Evolutionary conservation across 92 coral and sea anemone species (phyloP).

Genomic region (Zoanthus sansibaricus): DNA sequence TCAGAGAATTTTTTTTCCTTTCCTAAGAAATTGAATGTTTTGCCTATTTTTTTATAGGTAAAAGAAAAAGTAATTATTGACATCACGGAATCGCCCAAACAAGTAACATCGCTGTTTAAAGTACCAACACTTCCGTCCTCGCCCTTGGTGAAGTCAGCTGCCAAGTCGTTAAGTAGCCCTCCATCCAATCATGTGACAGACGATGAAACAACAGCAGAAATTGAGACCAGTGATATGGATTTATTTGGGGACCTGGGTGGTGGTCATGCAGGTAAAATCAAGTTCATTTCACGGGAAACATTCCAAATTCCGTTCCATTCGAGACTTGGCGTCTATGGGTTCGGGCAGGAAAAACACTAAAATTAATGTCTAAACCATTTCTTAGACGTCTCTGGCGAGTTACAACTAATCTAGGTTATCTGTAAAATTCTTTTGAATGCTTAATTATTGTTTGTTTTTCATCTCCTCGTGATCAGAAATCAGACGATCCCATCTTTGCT

Average conservation of each 20-base stretch:
- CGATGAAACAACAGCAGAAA: constrained; percentile 34
- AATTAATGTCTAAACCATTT: too few relatives aligned
- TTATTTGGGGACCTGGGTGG: constrained; percentile 70
- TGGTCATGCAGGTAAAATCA: background rate
- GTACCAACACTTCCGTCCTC: constrained; percentile 13
- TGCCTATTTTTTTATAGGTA: background rate
- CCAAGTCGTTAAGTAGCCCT: constrained; percentile 37
- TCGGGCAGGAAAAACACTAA: too few relatives aligned
- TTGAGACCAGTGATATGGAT: constrained; percentile 73
- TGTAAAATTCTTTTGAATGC: too few relatives aligned
- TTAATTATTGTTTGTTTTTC: too few relatives aligned
- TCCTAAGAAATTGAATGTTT: too few relatives aligned
- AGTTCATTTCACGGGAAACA: background rate
- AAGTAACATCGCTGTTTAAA: constrained; percentile 12
- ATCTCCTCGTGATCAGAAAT: too few relatives aligned
- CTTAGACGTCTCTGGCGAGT: too few relatives aligned
- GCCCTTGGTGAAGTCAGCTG: background rate
- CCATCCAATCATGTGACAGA: constrained; percentile 21
- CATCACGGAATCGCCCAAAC: constrained; percentile 19
- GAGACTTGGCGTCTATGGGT: too few relatives aligned
- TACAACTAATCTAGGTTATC: too few relatives aligned
- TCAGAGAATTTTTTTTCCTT: too few relatives aligned
- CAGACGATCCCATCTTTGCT: too few relatives aligned
- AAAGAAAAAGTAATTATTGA: background rate
- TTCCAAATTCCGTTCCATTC: too few relatives aligned